Evolutionary conservation across 2,113 vertebrate genomes (phyloP), one percentile per base, ranked within the genome.

Genomic region (Hydrolagus affinis): DNA sequence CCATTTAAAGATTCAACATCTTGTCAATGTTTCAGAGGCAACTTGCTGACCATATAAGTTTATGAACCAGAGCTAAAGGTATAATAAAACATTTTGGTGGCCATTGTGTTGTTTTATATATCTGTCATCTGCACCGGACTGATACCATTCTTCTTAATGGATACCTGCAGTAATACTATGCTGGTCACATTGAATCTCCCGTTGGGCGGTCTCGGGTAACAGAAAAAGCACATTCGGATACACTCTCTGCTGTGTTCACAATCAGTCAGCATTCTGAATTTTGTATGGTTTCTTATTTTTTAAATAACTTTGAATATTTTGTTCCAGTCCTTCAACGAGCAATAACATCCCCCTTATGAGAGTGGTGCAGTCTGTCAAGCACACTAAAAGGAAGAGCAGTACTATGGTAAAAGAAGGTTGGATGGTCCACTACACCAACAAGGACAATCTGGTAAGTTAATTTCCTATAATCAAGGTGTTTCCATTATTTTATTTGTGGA

Each of bases 291-390:
- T 66, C 32, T 85, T 74, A 28, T 30, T 28, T 85, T 57, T 60
- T 70, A 57, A 74, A 0, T 83, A 83, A 83, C 62, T 83, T 83
- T 9, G 78, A 83, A 83, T 62, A 83, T 62, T 83, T 86, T 8
- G 59, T 23, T 83, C 2, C 85, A 99, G 97, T 89, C 97, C 98
- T 76, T 98, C 98, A 80, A 98, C 97, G 70, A 99, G 97, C 94
- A 99, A 93, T 92, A 99, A 99, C 90, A 99, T 99, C 92, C 97
- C 98, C 32, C 92, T 99, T 87, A 99, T 99, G 98, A 94, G 98
- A 88, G 97, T 99, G 89, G 97, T 99, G 70, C 98, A 99, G 88
- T 99, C 97, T 0, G 93, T 99, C 90, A 99, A 98, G 89, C 97
- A 99, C 89, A 98, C 96, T 85, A 99, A 99, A 91, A 94, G 98